These are phyloP conservation scores for Propsilocerus akamusi DNA, from an alignment of 1,140 invertebrate genomes.

Conservation along the genomic window DNA sequence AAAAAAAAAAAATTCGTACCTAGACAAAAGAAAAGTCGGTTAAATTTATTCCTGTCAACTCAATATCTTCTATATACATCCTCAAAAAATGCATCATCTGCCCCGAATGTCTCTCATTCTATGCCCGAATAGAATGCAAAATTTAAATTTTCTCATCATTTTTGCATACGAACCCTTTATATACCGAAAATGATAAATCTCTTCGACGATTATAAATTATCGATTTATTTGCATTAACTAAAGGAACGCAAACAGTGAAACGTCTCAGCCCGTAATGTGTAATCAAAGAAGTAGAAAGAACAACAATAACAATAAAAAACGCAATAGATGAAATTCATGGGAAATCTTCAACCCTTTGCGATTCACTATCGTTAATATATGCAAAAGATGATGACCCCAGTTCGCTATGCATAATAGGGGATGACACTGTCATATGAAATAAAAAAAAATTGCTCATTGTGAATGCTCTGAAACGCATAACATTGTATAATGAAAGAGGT, in stretches of 20 bases:
- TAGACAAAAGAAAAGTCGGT: no score
- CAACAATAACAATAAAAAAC: background rate
- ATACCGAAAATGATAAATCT: conserved; percentile 2
- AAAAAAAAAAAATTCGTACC: conserved; percentile 3
- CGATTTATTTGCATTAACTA: conserved; percentile 2
- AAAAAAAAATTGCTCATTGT: background rate
- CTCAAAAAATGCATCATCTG: no score
- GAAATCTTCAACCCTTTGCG: conserved; percentile 1
- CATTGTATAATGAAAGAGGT: no score
- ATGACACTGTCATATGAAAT: conserved; percentile 2
- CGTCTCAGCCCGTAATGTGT: no score
- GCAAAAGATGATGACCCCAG: conserved; percentile 1
- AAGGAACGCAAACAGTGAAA: background rate
- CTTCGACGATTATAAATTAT: background rate
- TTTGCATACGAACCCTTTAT: background rate
- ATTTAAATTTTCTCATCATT: conserved; percentile 3
- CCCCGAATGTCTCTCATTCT: no score
- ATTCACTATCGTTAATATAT: background rate
- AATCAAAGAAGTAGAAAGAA: conserved; percentile 2
- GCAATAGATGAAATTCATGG: conserved; percentile 2
- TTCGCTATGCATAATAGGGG: background rate
- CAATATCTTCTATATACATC: no score
- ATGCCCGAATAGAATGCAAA: no score
- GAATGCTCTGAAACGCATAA: background rate
- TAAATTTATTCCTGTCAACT: no score